Evolutionary conservation across 1,140 invertebrate genomes (phyloP).

Genomic region (Hypothenemus hampei): DNA sequence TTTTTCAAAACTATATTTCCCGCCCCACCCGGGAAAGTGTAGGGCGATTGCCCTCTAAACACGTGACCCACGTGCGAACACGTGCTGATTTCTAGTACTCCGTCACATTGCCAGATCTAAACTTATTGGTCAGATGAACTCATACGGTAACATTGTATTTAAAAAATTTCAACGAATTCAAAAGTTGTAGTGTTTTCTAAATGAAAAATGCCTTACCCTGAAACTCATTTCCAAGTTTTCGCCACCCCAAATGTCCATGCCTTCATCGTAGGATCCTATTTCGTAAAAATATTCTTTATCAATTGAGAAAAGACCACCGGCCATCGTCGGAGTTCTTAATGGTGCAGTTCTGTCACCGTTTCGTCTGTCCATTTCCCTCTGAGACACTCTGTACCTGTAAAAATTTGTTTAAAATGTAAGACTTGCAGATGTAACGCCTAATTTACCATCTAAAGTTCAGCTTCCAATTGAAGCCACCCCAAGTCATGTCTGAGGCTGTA

Average conservation of each 20-base stretch:
- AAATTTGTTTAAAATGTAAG: neutral
- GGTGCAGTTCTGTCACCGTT: conserved; percentile 86
- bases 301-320: conserved; percentile 96
- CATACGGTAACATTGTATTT: neutral
- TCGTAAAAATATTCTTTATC: conserved; percentile 96
- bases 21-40: conserved; percentile 98
- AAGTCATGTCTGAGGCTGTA: conserved; percentile 90
- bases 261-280: conserved; percentile 95
- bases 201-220: conserved; percentile 74
- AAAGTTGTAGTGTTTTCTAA: neutral
- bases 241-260: conserved; percentile 99
- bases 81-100: conserved; percentile 89
- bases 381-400: conserved; percentile 88
- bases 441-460: conserved; percentile 91
- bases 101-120: conserved; percentile 97
- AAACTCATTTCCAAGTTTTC: conserved; percentile 99
- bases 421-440: neutral
- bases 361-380: conserved; percentile 87
- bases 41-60: conserved; percentile 98
- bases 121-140: too few relatives aligned
- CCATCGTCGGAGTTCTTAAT: conserved; percentile 94
- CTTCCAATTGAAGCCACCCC: conserved; percentile 98
- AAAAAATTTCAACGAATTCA: neutral
- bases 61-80: conserved; percentile 97
- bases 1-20: conserved; percentile 96